A percentile compares a stretch with the other conserved stretches of the same genome.
Evolutionary conservation across 2,113 vertebrate species (phyloP).

Genomic region (Narcine bancroftii): DNA sequence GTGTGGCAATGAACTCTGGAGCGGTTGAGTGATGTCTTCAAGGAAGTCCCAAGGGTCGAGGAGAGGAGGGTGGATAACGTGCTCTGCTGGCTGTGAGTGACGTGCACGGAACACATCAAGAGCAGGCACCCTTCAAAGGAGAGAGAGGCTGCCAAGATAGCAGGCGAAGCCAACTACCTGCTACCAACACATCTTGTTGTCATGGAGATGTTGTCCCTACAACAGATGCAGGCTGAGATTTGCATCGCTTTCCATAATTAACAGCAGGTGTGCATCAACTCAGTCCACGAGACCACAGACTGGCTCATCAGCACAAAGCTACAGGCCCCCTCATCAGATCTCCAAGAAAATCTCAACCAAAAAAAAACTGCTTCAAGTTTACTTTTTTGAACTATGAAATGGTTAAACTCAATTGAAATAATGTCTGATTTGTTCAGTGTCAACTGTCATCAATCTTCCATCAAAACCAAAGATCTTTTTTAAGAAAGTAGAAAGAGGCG

Average conservation of each 20-base stretch:
- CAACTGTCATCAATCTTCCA: neutral
- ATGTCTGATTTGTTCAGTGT: neutral
- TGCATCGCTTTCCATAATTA: constrained; percentile 34
- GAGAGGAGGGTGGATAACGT: neutral
- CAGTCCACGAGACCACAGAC: neutral
- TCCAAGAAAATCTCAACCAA: neutral
- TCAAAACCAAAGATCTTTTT: neutral
- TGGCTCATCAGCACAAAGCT: neutral
- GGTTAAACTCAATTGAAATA: neutral
- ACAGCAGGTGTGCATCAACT: constrained; percentile 12
- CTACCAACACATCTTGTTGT: neutral
- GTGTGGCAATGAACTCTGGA: neutral
- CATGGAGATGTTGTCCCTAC: neutral
- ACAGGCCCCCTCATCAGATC: neutral
- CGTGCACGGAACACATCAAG: neutral
- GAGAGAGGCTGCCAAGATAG: no score
- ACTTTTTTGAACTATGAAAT: neutral
- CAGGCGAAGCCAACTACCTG: neutral
- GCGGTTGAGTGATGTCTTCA: neutral
- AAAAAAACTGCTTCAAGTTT: neutral
- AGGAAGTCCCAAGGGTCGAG: neutral
- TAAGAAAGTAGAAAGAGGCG: neutral
- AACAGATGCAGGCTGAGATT: constrained; percentile 15
- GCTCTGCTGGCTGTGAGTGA: neutral
- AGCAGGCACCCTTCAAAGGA: neutral